Evolutionary conservation across 2,113 vertebrate species (phyloP), one percentile per base, ranked within the genome.

Genomic region (Mobula hypostoma): DNA sequence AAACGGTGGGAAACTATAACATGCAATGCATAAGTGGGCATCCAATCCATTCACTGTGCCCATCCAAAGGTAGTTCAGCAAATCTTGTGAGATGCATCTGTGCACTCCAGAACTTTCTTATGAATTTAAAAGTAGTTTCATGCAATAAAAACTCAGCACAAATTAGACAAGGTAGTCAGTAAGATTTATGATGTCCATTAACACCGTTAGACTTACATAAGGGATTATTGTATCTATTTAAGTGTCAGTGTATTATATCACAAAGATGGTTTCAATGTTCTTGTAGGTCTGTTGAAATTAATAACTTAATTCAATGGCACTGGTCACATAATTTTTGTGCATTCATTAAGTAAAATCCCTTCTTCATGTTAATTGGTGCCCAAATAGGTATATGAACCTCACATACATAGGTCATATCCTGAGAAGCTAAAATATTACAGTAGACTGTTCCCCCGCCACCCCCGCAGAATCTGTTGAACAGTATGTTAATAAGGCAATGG

Each of bases 141-240:
- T 93, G 91, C 91, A 93, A 93, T 93, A 93, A 93, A 92, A 93
- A 93, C 91, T 93, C 91, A 93, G 91, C 91, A 74, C 70, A 93
- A 93, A 93, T 93, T 93, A 93, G 91, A 93, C 91, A 93, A 93
- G 91, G 91, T 93, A 93, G 91, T 93, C 91, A 93, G 91, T 56
- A 93, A 93, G 91, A 93, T 93, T 93, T 93, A 93, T 93, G 91
- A 72, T 40, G 68, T 93, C 91, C 91, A 93, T 93, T 93, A 93
- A 93, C 91, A 93, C 68, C 74, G 91, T 74, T 93, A 93, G 91
- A 93, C 91, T 93, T 93, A 93, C 91, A 93, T 93, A 93, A 93
- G 91, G 91, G 91, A 93, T 93, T 93, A 93, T 93, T 74, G 91
- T 93, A 93, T 56, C 91, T 93, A 93, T 93, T 93, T 93, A 74